Conservation (phyloP, 2,113 vertebrate genomes). For the Pungitius pungitius region DNA sequence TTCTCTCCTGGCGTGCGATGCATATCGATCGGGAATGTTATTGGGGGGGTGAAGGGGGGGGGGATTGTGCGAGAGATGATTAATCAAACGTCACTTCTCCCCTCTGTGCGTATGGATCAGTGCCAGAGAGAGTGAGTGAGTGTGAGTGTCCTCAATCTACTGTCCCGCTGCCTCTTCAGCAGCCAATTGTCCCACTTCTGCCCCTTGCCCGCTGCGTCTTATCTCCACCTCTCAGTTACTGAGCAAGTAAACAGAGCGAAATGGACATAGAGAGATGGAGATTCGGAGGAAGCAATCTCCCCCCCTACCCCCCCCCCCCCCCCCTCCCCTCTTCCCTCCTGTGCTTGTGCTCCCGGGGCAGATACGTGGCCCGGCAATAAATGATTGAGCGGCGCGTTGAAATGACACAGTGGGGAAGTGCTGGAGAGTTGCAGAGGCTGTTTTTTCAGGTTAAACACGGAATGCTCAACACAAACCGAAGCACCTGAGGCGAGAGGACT, state of each 20-base stretch:
- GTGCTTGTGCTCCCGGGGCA: slow-evolving; percentile 27
- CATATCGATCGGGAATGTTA: slow-evolving; percentile 52
- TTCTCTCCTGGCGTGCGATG: slow-evolving; percentile 33
- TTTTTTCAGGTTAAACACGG: slow-evolving; percentile 20
- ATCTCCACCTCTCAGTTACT: slow-evolving; percentile 25
- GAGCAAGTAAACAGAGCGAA: slow-evolving; percentile 27
- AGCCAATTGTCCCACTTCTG: slow-evolving; percentile 40
- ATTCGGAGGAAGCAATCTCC: slow-evolving; percentile 15
- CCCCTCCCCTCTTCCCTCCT: neutral
- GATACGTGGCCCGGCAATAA: slow-evolving; percentile 29
- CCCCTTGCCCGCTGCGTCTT: neutral
- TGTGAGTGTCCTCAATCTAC: slow-evolving; percentile 33
- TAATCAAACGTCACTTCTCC: slow-evolving; percentile 63
- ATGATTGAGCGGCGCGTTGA: slow-evolving; percentile 61
- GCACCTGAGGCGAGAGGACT: slow-evolving; percentile 14
- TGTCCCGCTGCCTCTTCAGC: slow-evolving; percentile 42
- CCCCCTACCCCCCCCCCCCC: neutral
- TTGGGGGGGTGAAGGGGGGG: neutral
- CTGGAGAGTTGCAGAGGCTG: slow-evolving; percentile 39
- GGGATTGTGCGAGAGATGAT: slow-evolving; percentile 56
- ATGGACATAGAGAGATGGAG: slow-evolving; percentile 25
- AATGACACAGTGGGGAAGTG: slow-evolving; percentile 43
- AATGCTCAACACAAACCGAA: slow-evolving; percentile 23
- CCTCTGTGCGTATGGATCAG: slow-evolving; percentile 37
- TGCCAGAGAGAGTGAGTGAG: slow-evolving; percentile 32